Evolutionary conservation across 2,888 invertebrate species (phyloP), one percentile per base, ranked within the genome.

Genomic region (Leptogaster cylindrica): DNA sequence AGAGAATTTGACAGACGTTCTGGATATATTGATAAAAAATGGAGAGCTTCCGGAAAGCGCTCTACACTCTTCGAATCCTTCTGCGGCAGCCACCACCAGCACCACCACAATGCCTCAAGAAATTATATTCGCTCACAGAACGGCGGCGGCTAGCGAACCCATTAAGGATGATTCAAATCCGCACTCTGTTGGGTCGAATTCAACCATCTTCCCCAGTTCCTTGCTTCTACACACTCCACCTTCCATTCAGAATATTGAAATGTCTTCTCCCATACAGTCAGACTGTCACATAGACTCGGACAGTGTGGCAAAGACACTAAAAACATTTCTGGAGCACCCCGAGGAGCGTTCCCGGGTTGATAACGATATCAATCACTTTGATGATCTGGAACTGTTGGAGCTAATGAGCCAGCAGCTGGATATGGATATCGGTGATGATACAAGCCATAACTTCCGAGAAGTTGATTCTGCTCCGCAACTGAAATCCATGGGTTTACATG

Each of bases 1-100:
- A 75, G 77, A 82, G 74, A 81, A 80, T 68, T 75, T 80, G 23
- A 78, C 77, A 44, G 96, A 97, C 79, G 95, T 97, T 1, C 82
- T 97, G 65, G 95, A 97, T 77, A 95, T 97, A 73, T 85, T 97
- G 10, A 95, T 96, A 46, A 91, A 95, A 76, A 94, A 93, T 78
- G 96, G 96, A 8, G 96, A 96, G 77, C 80, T 96, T 67, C 93
- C 95, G 1, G 89, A 94, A 6, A 93, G 93, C 74, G 93, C 93
- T 0, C 94, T 76, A 4, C 68, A 79, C 51, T 77, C 80, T 1
- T 78, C 85, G 70, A 84, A 87, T 23, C 85, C 88, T 25, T 81
- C 80, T 71, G n/a, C n/a, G n/a, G n/a, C n/a, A n/a, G n/a, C n/a
- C n/a, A 72, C 78, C 74, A 69, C 78, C 76, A 68, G 75, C 2